Conservation (phyloP, 2,888 invertebrate genomes). For the Argyra leucocephala region DNA sequence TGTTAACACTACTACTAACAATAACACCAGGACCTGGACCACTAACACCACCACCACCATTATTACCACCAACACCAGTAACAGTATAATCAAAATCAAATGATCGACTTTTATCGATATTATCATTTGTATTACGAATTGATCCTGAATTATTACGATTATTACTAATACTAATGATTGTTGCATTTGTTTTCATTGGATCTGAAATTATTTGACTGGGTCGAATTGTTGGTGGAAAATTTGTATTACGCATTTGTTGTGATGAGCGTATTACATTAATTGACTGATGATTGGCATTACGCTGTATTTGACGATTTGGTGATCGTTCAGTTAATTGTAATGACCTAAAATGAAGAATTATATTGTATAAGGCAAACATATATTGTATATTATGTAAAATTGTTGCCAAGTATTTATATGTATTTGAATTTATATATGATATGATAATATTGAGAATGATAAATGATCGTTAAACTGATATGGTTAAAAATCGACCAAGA, state of each 20-base stretch:
- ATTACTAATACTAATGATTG: conserved; percentile 17
- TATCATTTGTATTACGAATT: conserved; percentile 26
- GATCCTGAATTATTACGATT: conserved; percentile 16
- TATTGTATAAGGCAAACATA: not conserved
- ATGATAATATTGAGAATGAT: not conserved
- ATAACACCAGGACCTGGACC: not conserved
- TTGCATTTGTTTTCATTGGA: conserved; percentile 23
- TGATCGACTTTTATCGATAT: conserved; percentile 40
- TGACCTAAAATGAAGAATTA: conserved; percentile 41
- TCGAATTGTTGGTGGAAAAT: conserved; percentile 36
- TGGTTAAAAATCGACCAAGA: no score
- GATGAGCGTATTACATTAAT: conserved; percentile 14
- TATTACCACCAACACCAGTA: not conserved
- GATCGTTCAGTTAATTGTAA: conserved; percentile 55
- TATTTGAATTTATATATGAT: not conserved
- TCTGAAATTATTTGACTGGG: conserved; percentile 28
- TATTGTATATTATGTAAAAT: not conserved
- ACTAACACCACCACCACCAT: not conserved
- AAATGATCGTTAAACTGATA: no score
- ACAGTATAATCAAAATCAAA: conserved; percentile 41
- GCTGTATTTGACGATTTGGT: conserved; percentile 36
- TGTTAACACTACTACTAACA: conserved; percentile 16
- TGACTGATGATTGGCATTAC: conserved; percentile 26
- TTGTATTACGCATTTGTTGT: conserved; percentile 32
- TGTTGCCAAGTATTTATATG: not conserved